A percentile compares a stretch with the other conserved stretches of the same genome.
These are phyloP conservation scores for Megathymus violae DNA, from an alignment of 1,140 invertebrate species.

Conservation along the genomic window DNA sequence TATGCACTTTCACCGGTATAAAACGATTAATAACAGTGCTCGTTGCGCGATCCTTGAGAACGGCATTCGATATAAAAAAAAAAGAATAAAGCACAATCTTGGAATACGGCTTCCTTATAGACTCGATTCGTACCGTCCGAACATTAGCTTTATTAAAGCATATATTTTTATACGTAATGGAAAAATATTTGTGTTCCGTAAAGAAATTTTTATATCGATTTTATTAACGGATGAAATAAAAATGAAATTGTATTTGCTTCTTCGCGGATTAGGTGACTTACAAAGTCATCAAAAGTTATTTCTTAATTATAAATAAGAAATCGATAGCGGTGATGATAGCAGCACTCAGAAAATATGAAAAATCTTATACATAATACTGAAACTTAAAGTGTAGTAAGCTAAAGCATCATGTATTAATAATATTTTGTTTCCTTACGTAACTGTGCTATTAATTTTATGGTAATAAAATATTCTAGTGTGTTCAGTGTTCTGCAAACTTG, in stretches of 20 bases:
- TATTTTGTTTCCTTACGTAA: too few species aligned
- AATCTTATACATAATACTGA: too few species aligned
- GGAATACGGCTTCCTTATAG: constrained; percentile 43
- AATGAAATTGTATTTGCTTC: background rate
- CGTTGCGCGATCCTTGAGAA: constrained; percentile 57
- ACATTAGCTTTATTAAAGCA: constrained; percentile 27
- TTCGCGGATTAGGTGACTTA: background rate
- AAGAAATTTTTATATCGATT: constrained; percentile 13
- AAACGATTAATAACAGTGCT: constrained; percentile 67
- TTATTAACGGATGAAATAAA: constrained; percentile 18
- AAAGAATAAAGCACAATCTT: constrained; percentile 64
- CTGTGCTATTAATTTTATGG: too few species aligned
- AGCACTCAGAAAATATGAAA: too few species aligned
- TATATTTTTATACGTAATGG: constrained; percentile 18
- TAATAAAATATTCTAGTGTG: too few species aligned
- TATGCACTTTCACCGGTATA: constrained; percentile 67
- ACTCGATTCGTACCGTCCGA: constrained; percentile 21
- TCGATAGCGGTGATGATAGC: too few species aligned
- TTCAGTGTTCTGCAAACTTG: too few species aligned
- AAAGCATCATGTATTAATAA: too few species aligned
- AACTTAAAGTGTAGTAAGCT: too few species aligned
- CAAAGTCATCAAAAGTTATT: too few species aligned
- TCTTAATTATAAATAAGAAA: too few species aligned
- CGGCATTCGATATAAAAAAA: constrained; percentile 57
- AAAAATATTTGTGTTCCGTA: constrained; percentile 15